Base-by-base conservation (phyloP, 2,888 invertebrate species). In the Drosophila flavopinicola region DNA sequence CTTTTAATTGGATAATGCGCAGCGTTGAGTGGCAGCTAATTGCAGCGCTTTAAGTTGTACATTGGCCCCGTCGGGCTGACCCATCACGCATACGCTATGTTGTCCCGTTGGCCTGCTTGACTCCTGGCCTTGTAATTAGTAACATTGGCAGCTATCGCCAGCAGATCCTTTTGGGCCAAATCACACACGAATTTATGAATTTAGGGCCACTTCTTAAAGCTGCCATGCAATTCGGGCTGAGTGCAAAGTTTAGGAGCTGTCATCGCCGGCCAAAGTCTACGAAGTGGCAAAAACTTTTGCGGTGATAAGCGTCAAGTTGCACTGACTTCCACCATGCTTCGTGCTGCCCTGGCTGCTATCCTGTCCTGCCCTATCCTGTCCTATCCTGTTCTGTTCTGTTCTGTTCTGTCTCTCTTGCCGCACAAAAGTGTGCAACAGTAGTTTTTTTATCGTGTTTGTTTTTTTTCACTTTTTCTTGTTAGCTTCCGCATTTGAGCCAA, bases 251-350 rank as follows among this genome's bases (percentile, higher is more conserved):
- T 58, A 59, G 60, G 73, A 61, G 73, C 64, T 78, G 86, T 65
- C 85, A 80, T 66, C 75, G 61, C 41, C 53, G 51, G 58, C 47
- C 66, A 65, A 68, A 70, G 69, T 65, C 84, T 60, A 64, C 57
- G 41, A 70, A 84, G 71, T 84, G 85, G 71, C 58, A 75, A 67
- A 83, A 80, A 80, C 77, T 80, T 80, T 80, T 76, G 68, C 75
- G 75, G 63, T 68, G 80, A 80, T 80, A 80, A 80, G 80, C 85
- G 80, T 83, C 75, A 66, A 74, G 74, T 61, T 69, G 38, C 53
- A 42, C 11, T 23, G 54, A 39, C 49, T 69, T 24, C 47, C 29
- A 39, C 57, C 11, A 20, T 11, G 32, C 17, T 47, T 33, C 59
- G 52, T 45, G 54, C 56, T 27, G 48, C 58, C 63, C 47, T 59